Conservation (phyloP, 2,888 invertebrate genomes). For the Heliconius charithonia region DNA sequence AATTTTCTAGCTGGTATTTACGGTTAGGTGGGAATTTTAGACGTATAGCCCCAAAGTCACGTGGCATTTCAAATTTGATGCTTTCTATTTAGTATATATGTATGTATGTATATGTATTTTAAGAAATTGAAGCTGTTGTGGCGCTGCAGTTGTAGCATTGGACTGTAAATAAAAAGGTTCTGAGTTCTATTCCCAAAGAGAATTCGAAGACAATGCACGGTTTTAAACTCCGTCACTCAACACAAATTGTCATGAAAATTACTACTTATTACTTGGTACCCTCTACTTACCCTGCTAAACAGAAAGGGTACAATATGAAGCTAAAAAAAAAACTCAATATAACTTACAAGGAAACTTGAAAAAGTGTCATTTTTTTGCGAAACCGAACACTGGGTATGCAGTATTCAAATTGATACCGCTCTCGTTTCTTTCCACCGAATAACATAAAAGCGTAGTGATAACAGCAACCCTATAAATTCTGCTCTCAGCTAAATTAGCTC, state of each 20-base stretch:
- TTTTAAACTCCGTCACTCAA: no score
- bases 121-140: no score
- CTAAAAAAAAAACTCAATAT: not conserved
- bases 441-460: slow-evolving; percentile 48
- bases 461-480: slow-evolving; percentile 46
- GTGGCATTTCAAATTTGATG: not conserved
- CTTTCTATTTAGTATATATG: no score
- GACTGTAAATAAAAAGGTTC: no score
- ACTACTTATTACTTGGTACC: no score
- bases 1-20: slow-evolving; percentile 26
- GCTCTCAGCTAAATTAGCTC: slow-evolving; percentile 48
- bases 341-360: not conserved
- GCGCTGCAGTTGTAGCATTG: no score
- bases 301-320: not conserved
- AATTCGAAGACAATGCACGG: no score
- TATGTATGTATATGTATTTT: no score
- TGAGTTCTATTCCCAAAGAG: no score
- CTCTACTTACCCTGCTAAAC: no score
- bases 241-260: no score
- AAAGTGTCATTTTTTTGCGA: not conserved
- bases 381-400: slow-evolving; percentile 2
- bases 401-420: slow-evolving; percentile 41
- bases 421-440: slow-evolving; percentile 43
- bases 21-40: slow-evolving; percentile 24
- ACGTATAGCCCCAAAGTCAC: not conserved